Conservation (phyloP, 2,888 invertebrate species). For the Diarsia dahlii region DNA sequence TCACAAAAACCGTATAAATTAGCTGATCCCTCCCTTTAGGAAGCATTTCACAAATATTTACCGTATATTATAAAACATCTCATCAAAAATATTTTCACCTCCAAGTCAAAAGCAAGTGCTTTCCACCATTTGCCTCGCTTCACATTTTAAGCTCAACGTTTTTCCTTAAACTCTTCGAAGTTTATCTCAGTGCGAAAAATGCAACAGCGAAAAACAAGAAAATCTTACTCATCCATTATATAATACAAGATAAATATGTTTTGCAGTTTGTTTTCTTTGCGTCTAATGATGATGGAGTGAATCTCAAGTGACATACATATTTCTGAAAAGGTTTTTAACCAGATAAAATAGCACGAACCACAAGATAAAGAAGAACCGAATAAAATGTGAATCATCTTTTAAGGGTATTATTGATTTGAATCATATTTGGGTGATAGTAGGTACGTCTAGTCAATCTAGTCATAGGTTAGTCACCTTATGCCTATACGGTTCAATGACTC, state of each 20-base stretch:
- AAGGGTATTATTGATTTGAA: neutral
- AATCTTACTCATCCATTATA: slow-evolving; percentile 25
- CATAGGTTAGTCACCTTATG: neutral
- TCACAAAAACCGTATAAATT: too few species aligned
- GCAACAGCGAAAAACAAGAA: slow-evolving; percentile 19
- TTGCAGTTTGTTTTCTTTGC: slow-evolving; percentile 22
- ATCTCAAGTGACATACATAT: slow-evolving; percentile 3
- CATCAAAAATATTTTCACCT: slow-evolving; percentile 12
- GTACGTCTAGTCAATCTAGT: neutral
- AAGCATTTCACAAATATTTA: too few species aligned
- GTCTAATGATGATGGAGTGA: slow-evolving; percentile 30
- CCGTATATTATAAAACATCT: neutral
- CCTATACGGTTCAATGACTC: neutral
- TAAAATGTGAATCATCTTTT: neutral
- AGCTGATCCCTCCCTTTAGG: too few species aligned
- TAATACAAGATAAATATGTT: slow-evolving; percentile 27
- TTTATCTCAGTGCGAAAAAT: slow-evolving; percentile 32
- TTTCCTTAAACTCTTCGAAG: slow-evolving; percentile 12
- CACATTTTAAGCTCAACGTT: slow-evolving; percentile 30
- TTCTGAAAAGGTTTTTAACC: neutral
- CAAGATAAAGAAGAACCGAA: too few species aligned
- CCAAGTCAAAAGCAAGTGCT: slow-evolving; percentile 8
- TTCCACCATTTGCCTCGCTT: neutral
- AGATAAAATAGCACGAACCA: neutral
- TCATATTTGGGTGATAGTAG: neutral